Evolutionary conservation across 2,888 invertebrate genomes (phyloP).

Genomic region (Agrochola circellaris): DNA sequence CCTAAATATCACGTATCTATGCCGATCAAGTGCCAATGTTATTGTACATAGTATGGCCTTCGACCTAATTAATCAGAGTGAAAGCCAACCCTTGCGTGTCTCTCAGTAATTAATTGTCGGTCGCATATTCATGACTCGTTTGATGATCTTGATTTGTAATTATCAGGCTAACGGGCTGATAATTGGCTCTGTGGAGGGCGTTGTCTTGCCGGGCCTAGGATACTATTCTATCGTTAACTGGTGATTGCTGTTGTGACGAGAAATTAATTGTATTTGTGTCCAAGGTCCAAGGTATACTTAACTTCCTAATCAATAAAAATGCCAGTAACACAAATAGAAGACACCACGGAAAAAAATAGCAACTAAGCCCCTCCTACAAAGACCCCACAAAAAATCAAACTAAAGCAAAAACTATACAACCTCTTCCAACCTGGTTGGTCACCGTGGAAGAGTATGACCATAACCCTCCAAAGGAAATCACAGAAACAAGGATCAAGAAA

Average conservation of each 20-base stretch:
- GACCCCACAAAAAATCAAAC: too few relatives aligned
- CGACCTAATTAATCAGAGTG: slow-evolving; percentile 31
- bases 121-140: slow-evolving; percentile 60
- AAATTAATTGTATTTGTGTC: slow-evolving; percentile 16
- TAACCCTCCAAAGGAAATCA: too few relatives aligned
- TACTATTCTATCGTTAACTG: slow-evolving; percentile 9
- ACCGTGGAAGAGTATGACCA: too few relatives aligned
- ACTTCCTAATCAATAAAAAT: too few relatives aligned
- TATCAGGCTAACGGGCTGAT: slow-evolving; percentile 27
- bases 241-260: not conserved
- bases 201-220: not conserved
- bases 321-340: too few relatives aligned
- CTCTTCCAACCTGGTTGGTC: too few relatives aligned
- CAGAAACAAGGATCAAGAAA: too few relatives aligned
- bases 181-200: slow-evolving; percentile 23
- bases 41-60: not conserved
- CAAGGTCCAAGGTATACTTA: too few relatives aligned
- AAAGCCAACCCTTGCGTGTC: slow-evolving; percentile 39
- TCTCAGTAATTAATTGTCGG: slow-evolving; percentile 44
- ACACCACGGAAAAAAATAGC: too few relatives aligned
- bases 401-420: too few relatives aligned
- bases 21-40: slow-evolving; percentile 35
- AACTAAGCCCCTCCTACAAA: too few relatives aligned
- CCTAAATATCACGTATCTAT: not conserved
- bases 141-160: slow-evolving; percentile 49